Evolutionary conservation across 2,888 invertebrate genomes (phyloP).

Genomic region (Leucophenga maculata): DNA sequence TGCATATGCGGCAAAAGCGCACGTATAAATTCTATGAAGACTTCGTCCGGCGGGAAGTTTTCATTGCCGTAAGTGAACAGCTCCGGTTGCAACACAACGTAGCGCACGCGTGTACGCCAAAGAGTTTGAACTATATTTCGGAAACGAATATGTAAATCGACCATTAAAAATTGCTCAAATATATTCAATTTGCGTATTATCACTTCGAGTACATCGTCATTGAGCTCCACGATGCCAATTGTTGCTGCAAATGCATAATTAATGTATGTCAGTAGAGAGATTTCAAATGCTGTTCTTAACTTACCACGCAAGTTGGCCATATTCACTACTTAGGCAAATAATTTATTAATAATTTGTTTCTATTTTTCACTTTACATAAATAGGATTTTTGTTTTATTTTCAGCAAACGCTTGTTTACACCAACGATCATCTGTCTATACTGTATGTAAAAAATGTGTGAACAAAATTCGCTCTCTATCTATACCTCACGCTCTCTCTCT

Average conservation of each 20-base stretch:
- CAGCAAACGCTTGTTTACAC: not conserved
- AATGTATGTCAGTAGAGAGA: no score
- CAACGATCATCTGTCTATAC: constrained; percentile 2
- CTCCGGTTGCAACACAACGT: constrained; percentile 49
- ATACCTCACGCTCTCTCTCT: not conserved
- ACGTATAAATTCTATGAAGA: constrained; percentile 51
- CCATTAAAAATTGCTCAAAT: constrained; percentile 55
- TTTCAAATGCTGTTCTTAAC: not conserved
- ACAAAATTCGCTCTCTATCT: not conserved
- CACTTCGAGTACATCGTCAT: constrained; percentile 60
- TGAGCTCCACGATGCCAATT: constrained; percentile 50
- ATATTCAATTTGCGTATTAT: constrained; percentile 51
- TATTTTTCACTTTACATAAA: not conserved
- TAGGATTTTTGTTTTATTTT: not conserved
- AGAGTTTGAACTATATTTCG: constrained; percentile 48
- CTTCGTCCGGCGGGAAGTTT: not conserved
- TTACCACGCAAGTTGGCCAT: constrained; percentile 1
- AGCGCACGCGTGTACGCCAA: constrained; percentile 54
- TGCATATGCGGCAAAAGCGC: constrained; percentile 49
- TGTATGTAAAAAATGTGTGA: not conserved
- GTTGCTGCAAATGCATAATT: not conserved
- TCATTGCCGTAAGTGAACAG: constrained; percentile 32
- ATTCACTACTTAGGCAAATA: not conserved
- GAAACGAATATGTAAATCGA: constrained; percentile 54
- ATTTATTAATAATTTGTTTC: not conserved